phyloP scores from a whole-genome alignment of 2,113 vertebrate species.

The Salminus brasiliensis region DNA sequence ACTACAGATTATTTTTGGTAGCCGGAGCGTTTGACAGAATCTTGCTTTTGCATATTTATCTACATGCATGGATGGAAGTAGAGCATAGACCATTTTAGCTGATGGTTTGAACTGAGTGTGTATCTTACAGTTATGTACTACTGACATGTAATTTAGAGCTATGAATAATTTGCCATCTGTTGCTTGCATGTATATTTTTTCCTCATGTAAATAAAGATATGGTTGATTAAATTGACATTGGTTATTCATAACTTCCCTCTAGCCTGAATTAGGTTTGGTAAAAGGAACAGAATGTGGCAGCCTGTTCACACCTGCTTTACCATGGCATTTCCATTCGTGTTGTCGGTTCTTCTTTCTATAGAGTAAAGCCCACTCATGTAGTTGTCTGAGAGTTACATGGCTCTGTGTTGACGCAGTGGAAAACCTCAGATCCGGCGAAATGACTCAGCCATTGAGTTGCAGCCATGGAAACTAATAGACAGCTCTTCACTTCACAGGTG shows the following conservation, averaged over 20 bases:
- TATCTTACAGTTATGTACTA: background rate
- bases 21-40: slow-evolving; percentile 17
- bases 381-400: slow-evolving; percentile 24
- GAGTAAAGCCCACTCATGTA: slow-evolving; percentile 31
- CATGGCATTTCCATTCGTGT: background rate
- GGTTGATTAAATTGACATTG: background rate
- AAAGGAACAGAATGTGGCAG: background rate
- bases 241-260: too few species aligned
- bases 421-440: slow-evolving; percentile 2
- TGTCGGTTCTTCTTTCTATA: slow-evolving; percentile 2
- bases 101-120: background rate
- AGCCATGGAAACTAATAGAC: slow-evolving; percentile 40
- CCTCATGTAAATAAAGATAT: background rate
- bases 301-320: too few species aligned
- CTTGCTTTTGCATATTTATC: background rate
- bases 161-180: background rate
- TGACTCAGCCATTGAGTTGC: slow-evolving; percentile 41
- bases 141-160: background rate
- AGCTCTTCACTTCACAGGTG: slow-evolving; percentile 6
- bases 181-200: background rate
- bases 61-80: background rate
- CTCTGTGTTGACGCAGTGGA: slow-evolving; percentile 14
- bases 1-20: slow-evolving; percentile 16
- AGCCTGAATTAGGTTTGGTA: background rate
- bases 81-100: background rate